Conservation (phyloP, 2,113 vertebrate species). For the Sminthopsis crassicaudata region DNA sequence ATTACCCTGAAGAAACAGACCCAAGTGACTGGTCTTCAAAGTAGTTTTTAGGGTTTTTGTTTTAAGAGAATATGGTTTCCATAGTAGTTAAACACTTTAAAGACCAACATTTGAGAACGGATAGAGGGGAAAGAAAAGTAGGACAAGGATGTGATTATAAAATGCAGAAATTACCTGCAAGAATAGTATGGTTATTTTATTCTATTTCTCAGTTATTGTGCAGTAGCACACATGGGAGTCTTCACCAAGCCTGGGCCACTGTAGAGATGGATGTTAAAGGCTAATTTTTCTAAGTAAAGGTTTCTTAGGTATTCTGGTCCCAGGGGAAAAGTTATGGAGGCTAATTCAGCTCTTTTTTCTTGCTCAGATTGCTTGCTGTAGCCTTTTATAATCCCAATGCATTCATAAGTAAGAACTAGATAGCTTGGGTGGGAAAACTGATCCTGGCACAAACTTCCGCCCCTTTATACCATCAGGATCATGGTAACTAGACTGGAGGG, state of each 20-base stretch:
- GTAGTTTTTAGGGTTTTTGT: neutral
- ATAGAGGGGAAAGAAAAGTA: constrained; percentile 48
- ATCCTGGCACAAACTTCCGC: neutral
- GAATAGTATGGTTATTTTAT: constrained; percentile 50
- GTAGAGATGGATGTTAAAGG: constrained; percentile 4
- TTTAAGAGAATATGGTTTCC: constrained; percentile 46
- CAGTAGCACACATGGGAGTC: constrained; percentile 17
- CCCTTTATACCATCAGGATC: neutral
- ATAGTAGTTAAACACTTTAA: constrained; percentile 50
- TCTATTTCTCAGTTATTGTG: constrained; percentile 44
- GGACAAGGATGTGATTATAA: constrained; percentile 17
- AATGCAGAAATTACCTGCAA: constrained; percentile 65
- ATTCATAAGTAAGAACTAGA: neutral
- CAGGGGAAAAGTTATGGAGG: neutral
- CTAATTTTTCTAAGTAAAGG: constrained; percentile 55
- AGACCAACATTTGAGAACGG: constrained; percentile 42
- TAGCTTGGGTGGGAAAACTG: neutral
- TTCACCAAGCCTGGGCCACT: constrained; percentile 38
- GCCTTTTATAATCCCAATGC: neutral
- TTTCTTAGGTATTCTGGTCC: neutral
- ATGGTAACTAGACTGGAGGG: neutral
- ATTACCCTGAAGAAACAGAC: neutral
- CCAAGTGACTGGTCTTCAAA: constrained; percentile 56
- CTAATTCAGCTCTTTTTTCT: neutral
- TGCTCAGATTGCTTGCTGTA: neutral